Evolutionary conservation across 2,888 invertebrate genomes (phyloP), one percentile per base, ranked within the genome.

Genomic region (Rugalucina vietnamica): DNA sequence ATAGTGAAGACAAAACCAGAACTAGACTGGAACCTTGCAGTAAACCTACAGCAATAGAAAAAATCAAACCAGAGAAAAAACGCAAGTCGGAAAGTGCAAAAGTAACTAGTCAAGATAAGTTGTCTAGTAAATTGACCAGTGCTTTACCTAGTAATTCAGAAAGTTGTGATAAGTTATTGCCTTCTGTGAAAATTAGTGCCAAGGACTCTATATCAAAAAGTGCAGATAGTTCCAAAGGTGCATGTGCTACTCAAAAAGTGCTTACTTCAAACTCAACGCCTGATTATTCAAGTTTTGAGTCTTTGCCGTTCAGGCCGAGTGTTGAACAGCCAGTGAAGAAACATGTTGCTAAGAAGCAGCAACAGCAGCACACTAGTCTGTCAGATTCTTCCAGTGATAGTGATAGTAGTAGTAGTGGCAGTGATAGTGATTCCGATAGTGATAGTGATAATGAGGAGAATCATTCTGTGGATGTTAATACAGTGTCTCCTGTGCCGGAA

Each of bases 221-320:
- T 65, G 65, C 34, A 34, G 29, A 65, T 65, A 29, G 24, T 65
- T 65, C 65, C 12, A 65, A 65, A 65, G 65, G 65, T 34, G 65
- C 65, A 65, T 65, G 65, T 65, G 65, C 65, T 65, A 65, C 65
- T 65, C 65, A 65, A 65, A 65, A 65, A 65, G 65, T 65, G 65
- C 65, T 65, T 34, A 32, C 21, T 65, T 65, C 65, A 65, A 65
- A 65, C 4, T 65, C 65, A 34, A n/a, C n/a, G n/a, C 65, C 65
- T 8, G 79, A 57, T 36, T 65, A 81, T 69, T 82, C 79, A 3
- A 80, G 76, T 39, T 85, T 85, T 70, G 82, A 85, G 65, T 76
- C 85, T 54, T 73, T 85, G 24, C 82, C 82, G 29, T 32, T 80
- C 12, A 49, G 73, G 12, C 76, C 76, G 34, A 34, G 65, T 34